Evolutionary conservation across 2,888 invertebrate genomes (phyloP), one percentile per base, ranked within the genome.

Genomic region (Cordylochernes scorpioides): DNA sequence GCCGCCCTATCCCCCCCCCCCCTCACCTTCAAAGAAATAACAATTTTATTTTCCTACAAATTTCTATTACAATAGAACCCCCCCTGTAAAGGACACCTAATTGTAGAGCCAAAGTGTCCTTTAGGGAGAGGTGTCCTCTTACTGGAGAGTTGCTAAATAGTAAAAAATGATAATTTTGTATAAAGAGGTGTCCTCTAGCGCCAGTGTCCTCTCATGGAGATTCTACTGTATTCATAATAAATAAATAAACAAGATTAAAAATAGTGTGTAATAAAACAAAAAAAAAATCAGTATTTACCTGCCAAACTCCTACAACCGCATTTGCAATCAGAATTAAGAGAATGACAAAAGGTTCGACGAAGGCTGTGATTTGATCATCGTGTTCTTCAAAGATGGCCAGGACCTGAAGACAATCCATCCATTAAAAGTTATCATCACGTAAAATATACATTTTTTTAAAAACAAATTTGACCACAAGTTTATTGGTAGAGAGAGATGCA

Each of bases 261-360:
- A 22, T 22, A 22, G 6, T 5, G 4, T 6, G 6, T 22, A 4
- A 13, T 3, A 22, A 5, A 5, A 2, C 6, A 13, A 22, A 5
- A 22, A 22, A 5, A 22, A 4, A 25, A 25, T 3, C 8, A 9
- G 4, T 6, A 46, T 55, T 61, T 58, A 75, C 77, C 70, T 99
- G 97, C 97, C 97, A 99, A 47, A 99, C 97, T 63, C 97, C 97
- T 54, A 99, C 97, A 46, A 97, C 69, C 48, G 97, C 97, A 62
- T 99, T 99, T 55, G 94, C 94, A 59, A 99, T 94, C 56, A 99
- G 73, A 65, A 99, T 99, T 58, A 97, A 75, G 61, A 99, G 71
- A 68, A 99, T 99, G 58, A 99, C 97, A 62, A 99, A 86, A 50
- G 97, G 97, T 65, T 99, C 97, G 57, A 99, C 97, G 66, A 97